Percentiles rank a stretch among this genome's conserved stretches.
Evolutionary conservation across 2,113 vertebrate genomes (phyloP).

Genomic region (Platichthys flesus): DNA sequence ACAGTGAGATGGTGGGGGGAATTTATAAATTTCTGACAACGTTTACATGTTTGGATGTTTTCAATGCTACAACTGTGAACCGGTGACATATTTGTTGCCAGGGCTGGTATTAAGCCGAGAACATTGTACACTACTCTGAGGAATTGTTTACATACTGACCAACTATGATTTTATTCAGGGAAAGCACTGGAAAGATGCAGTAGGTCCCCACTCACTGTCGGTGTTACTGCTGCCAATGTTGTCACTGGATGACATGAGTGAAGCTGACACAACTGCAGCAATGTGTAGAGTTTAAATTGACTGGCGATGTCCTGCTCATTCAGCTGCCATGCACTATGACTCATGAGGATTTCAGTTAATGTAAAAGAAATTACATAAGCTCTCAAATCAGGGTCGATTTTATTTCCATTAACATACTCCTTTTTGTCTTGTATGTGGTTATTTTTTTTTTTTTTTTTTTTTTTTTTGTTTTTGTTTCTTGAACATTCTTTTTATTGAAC

Average conservation of each 20-base stretch:
- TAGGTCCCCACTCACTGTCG: not conserved
- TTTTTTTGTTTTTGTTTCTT: too few species aligned
- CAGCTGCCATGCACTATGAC: not conserved
- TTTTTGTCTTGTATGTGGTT: too few species aligned
- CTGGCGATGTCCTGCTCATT: slow-evolving; percentile 14
- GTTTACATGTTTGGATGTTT: too few species aligned
- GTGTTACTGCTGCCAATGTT: not conserved
- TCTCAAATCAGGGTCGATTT: too few species aligned
- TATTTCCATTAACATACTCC: too few species aligned
- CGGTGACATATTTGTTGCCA: too few species aligned
- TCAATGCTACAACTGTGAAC: too few species aligned
- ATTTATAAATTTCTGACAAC: too few species aligned
- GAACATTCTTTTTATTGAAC: too few species aligned
- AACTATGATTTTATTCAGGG: not conserved
- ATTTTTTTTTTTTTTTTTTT: too few species aligned
- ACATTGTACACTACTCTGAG: not conserved
- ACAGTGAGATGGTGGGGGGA: too few species aligned
- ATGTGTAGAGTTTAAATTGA: slow-evolving; percentile 2
- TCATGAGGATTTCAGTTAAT: not conserved
- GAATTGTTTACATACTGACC: not conserved
- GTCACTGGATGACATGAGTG: not conserved
- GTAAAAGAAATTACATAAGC: not conserved
- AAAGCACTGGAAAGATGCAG: not conserved
- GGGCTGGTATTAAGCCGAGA: too few species aligned
- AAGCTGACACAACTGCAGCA: slow-evolving; percentile 20